Evolutionary conservation across 2,888 invertebrate species (phyloP).

Genomic region (Ferdinandea cuprea): DNA sequence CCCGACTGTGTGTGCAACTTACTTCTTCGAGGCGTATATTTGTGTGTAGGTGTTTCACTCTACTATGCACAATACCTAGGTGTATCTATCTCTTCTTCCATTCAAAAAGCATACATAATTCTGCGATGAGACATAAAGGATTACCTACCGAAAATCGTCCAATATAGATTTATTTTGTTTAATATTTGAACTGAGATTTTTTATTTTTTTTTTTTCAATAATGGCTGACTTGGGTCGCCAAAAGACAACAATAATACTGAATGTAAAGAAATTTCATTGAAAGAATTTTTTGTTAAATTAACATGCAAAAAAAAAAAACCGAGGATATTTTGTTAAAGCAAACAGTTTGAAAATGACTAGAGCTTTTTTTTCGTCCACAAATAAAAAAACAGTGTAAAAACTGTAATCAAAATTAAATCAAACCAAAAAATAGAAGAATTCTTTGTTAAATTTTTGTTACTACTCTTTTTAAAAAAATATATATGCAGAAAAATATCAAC

Average conservation of each 20-base stretch:
- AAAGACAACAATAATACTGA: slow-evolving; percentile 31
- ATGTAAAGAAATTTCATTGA: slow-evolving; percentile 31
- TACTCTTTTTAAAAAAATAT: slow-evolving; percentile 51
- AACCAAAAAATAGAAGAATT: slow-evolving; percentile 32
- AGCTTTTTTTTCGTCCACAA: slow-evolving; percentile 47
- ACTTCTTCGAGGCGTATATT: slow-evolving; percentile 42
- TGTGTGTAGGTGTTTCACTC: slow-evolving; percentile 60
- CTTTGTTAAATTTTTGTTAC: slow-evolving; percentile 49
- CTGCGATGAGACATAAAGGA: slow-evolving; percentile 53
- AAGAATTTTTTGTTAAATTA: slow-evolving; percentile 31
- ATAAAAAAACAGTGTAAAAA: slow-evolving; percentile 38
- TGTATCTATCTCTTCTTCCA: slow-evolving; percentile 51
- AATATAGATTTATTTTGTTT: slow-evolving; percentile 28
- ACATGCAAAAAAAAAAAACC: not conserved
- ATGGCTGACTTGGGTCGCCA: slow-evolving; percentile 21
- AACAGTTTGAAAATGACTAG: slow-evolving; percentile 51
- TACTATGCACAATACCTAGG: slow-evolving; percentile 48
- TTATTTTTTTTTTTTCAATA: slow-evolving; percentile 2
- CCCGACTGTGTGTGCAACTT: slow-evolving; percentile 45
- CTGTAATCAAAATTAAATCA: slow-evolving; percentile 36
- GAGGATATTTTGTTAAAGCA: slow-evolving; percentile 57
- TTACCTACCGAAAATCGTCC: slow-evolving; percentile 20
- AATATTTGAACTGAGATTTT: slow-evolving; percentile 5
- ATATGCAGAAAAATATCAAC: slow-evolving; percentile 36
- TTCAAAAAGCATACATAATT: slow-evolving; percentile 46